These are phyloP conservation scores for Dendroctonus valens DNA, from an alignment of 1,140 invertebrate genomes.

Conservation along the genomic window DNA sequence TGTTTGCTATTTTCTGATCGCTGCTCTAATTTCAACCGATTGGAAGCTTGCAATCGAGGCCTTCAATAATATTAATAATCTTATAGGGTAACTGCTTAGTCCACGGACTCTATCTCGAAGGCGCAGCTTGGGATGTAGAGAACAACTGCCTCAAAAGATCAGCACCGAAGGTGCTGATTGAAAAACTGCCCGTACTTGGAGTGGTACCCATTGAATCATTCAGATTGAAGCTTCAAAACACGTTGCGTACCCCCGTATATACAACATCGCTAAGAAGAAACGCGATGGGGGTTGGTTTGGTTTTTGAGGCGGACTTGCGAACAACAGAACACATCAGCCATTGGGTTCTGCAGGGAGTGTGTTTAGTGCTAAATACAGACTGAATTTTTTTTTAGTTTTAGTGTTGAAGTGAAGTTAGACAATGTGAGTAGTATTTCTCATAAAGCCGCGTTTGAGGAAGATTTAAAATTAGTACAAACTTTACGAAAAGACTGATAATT, in stretches of 20 bases:
- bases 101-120: constrained; percentile 86
- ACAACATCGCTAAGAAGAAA: constrained; percentile 80
- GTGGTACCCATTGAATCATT: constrained; percentile 84
- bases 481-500: too few relatives aligned
- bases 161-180: constrained; percentile 79
- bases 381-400: constrained; percentile 26
- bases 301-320: constrained; percentile 83
- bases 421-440: too few relatives aligned
- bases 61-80: neutral
- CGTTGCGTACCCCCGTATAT: constrained; percentile 82
- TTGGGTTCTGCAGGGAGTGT: constrained; percentile 87
- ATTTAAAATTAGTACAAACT: too few relatives aligned
- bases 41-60: too few relatives aligned
- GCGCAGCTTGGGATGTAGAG: constrained; percentile 79
- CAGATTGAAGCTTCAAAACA: constrained; percentile 82
- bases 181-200: constrained; percentile 79
- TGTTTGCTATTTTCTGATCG: neutral
- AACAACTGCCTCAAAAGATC: constrained; percentile 71
- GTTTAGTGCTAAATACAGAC: constrained; percentile 80
- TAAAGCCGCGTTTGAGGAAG: too few relatives aligned
- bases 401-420: neutral
- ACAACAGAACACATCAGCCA: constrained; percentile 78
- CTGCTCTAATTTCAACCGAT: neutral
- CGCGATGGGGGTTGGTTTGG: constrained; percentile 84
- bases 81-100: constrained; percentile 73